A percentile compares a stretch with the other conserved stretches of the same genome.
These are phyloP conservation scores for Polyploca ridens DNA, from an alignment of 2,888 invertebrate species.

Conservation along the genomic window DNA sequence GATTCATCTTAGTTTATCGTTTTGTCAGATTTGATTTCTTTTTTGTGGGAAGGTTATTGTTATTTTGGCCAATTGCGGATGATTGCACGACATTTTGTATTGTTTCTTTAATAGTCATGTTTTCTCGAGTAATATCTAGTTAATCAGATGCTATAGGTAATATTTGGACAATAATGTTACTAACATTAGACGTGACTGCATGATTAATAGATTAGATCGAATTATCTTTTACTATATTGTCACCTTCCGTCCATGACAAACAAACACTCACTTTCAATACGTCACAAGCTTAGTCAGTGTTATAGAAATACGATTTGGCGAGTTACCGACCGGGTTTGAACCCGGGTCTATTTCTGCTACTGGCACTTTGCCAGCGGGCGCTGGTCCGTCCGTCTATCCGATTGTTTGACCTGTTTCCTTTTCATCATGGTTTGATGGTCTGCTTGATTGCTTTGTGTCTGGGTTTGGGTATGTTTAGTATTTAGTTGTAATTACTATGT, in stretches of 20 bases:
- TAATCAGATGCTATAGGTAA: no score
- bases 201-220: no score
- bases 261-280: slow-evolving; percentile 17
- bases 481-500: not conserved
- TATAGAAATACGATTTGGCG: slow-evolving; percentile 72
- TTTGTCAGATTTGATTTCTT: no score
- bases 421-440: slow-evolving; percentile 23
- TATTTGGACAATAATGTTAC: no score
- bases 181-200: no score
- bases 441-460: slow-evolving; percentile 39
- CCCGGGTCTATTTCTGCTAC: slow-evolving; percentile 69
- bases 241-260: slow-evolving; percentile 1
- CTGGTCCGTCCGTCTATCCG: slow-evolving; percentile 35
- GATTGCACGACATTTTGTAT: no score
- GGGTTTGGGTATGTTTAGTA: slow-evolving; percentile 12
- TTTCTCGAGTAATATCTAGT: no score
- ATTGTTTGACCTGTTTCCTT: slow-evolving; percentile 68
- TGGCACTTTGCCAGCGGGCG: slow-evolving; percentile 65
- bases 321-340: slow-evolving; percentile 71
- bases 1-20: not conserved
- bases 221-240: not conserved
- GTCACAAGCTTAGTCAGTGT: slow-evolving; percentile 61
- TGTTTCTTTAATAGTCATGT: no score
- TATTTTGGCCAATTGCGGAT: no score
- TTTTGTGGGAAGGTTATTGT: no score